Base-by-base conservation (phyloP, 92 coral and sea anemone species). In the Hydrozoanthus gracilis region DNA sequence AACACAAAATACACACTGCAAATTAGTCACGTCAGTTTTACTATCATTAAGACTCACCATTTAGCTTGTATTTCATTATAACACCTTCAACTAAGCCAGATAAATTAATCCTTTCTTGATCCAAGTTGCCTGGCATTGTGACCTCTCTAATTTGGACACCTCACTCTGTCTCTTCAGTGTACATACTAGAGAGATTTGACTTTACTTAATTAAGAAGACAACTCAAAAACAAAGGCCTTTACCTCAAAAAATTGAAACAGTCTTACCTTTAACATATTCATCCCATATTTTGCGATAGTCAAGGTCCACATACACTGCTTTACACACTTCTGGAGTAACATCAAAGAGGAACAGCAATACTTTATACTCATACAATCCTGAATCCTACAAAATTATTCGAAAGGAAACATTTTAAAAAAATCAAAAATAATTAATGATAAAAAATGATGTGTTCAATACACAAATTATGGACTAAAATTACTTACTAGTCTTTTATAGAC, bases 211-310 rank as follows among this genome's bases (percentile, higher is more conserved):
- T 27, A 27, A 27, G 39, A 27, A 27, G 39, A 27, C 39, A 27
- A 27, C 39, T 27, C 39, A 27, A 27, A 0, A 27, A 27, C 39
- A 27, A 27, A 27, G 39, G 39, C 39, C 39, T 27, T 27, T 27
- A 27, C 39, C 39, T 27, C 39, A 27, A 27, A 27, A 27, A 27
- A 27, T 27, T 27, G 39, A 27, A 27, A 27, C 39, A 27, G 39
- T 27, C 39, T 27, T 60, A 96, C 99, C 99, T 88, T 96, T 92
- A 5, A 95, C 99, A 89, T 93, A 95, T 7, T 89, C 78, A 80
- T 96, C 99, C 99, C 99, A 96, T 69, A 44, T 89, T 77, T 93
- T 95, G 68, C 98, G 89, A 90, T 95, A 96, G 18, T 93, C 98
- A 69, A 88, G 82, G 74, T 96, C 98, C 92, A 95, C 76, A 82